Conservation (phyloP, 2,797 vertebrate species). For the Chiroxiphia lanceolata region DNA sequence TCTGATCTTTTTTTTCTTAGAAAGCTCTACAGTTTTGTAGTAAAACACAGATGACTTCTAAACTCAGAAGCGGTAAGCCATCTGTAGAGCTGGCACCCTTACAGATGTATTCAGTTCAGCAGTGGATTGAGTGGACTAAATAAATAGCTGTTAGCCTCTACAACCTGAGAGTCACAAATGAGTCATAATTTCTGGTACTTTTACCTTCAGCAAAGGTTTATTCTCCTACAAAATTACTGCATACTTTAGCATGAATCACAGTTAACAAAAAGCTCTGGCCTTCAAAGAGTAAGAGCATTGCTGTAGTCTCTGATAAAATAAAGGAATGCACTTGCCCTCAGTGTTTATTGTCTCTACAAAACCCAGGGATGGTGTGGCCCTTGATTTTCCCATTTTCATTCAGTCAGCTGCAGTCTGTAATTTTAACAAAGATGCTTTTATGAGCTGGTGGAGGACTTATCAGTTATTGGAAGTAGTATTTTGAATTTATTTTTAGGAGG, state of each 20-base stretch:
- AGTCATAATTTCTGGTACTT: neutral
- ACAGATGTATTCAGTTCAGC: neutral
- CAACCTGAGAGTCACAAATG: neutral
- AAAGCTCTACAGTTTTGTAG: neutral
- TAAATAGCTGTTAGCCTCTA: neutral
- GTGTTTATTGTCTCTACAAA: neutral
- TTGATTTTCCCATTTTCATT: neutral
- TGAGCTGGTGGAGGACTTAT: neutral
- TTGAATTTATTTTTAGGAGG: neutral
- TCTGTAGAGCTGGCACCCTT: neutral
- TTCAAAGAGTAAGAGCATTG: neutral
- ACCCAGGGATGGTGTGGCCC: neutral
- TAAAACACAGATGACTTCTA: neutral
- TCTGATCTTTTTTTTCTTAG: neutral
- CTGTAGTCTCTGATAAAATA: neutral
- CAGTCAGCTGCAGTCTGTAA: neutral
- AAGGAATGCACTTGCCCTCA: neutral
- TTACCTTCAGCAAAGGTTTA: neutral
- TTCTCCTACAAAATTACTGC: neutral
- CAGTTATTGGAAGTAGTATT: neutral
- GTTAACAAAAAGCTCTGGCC: neutral
- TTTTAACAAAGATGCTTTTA: neutral
- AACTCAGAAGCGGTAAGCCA: neutral
- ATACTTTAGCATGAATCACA: neutral
- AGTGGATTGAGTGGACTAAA: neutral